Evolutionary conservation across 2,113 vertebrate genomes (phyloP).

Genomic region (Dromiciops gliroides): DNA sequence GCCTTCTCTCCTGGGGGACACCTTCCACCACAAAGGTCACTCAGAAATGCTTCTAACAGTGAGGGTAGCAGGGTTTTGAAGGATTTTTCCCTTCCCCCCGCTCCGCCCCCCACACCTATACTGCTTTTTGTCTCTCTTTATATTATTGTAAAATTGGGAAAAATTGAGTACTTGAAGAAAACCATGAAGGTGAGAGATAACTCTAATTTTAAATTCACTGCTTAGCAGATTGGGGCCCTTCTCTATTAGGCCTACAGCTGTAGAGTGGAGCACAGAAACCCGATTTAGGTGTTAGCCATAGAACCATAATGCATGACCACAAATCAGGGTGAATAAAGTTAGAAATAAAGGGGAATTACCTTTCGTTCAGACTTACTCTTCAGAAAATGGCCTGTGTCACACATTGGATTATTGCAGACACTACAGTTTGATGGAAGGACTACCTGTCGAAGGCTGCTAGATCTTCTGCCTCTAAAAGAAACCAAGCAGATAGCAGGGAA

Average conservation of each 20-base stretch:
- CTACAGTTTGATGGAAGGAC: neutral
- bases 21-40: slow-evolving; percentile 15
- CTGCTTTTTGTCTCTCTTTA: neutral
- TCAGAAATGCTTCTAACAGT: slow-evolving; percentile 23
- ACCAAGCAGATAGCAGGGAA: too few relatives aligned
- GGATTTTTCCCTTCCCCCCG: neutral
- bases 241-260: neutral
- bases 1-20: neutral
- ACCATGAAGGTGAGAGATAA: neutral
- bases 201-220: slow-evolving; percentile 24
- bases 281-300: slow-evolving; percentile 22
- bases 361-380: slow-evolving; percentile 19
- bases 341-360: slow-evolving; percentile 20
- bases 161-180: slow-evolving; percentile 3
- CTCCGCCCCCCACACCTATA: neutral
- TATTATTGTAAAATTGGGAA: neutral
- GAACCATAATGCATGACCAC: slow-evolving; percentile 13
- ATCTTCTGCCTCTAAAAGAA: neutral
- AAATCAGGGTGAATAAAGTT: slow-evolving; percentile 1
- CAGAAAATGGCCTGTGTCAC: slow-evolving; percentile 3
- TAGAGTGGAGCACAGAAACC: neutral
- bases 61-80: neutral
- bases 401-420: neutral
- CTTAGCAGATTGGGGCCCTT: neutral
- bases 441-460: neutral